Percentiles rank a stretch among this genome's conserved stretches.
phyloP scores from a whole-genome alignment of 2,113 vertebrate genomes.

The Puma concolor region DNA sequence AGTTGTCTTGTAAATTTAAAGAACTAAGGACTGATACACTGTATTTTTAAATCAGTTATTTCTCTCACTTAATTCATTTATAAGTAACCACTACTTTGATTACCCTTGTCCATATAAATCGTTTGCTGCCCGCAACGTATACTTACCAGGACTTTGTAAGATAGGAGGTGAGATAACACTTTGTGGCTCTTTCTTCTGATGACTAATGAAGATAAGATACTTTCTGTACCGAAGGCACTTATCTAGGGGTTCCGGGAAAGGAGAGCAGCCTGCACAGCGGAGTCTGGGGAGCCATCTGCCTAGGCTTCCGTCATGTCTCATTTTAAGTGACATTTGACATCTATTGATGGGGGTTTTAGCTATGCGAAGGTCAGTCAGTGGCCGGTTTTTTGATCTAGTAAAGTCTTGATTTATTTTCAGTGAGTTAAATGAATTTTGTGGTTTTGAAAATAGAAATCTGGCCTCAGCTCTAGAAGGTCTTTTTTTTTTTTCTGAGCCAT shows the following conservation, averaged over 20 bases:
- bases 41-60: background rate
- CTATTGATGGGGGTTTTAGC: background rate
- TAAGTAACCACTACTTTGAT: background rate
- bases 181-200: background rate
- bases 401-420: conserved; percentile 21
- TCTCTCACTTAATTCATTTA: background rate
- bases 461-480: background rate
- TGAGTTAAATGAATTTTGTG: background rate
- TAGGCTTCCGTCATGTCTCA: background rate
- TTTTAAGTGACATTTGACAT: background rate
- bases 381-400: background rate
- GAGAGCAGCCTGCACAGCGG: fast-evolving
- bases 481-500: conserved; percentile 47
- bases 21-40: background rate
- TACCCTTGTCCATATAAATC: background rate
- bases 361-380: fast-evolving
- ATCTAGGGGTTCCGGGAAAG: background rate
- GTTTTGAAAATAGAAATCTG: conserved; percentile 42
- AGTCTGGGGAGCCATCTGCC: background rate
- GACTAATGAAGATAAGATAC: background rate
- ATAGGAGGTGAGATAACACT: background rate
- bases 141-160: background rate
- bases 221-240: background rate
- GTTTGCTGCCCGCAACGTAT: background rate
- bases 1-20: background rate